A percentile compares a stretch with the other conserved stretches of the same genome.
Evolutionary conservation across 2,113 vertebrate genomes (phyloP).

Genomic region (Myotis lucifugus): DNA sequence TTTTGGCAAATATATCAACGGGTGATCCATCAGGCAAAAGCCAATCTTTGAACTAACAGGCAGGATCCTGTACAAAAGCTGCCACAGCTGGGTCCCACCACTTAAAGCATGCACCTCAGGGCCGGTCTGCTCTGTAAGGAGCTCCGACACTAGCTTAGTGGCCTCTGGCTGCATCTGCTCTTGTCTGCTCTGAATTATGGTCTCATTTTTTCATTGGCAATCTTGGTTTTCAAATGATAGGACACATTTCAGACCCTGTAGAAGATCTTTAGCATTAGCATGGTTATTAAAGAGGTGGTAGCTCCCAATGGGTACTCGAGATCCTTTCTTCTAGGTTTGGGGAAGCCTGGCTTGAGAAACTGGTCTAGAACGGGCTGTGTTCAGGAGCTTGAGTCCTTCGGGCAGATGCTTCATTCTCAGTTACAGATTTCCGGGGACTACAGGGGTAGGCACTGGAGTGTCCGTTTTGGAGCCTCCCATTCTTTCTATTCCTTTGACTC

Average conservation of each 20-base stretch:
- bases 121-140: conserved; percentile 90
- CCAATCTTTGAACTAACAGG: conserved; percentile 94
- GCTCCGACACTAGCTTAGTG: conserved; percentile 88
- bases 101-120: conserved; percentile 90
- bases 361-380: conserved; percentile 90
- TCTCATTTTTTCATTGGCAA: conserved; percentile 92
- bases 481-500: conserved; percentile 96
- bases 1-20: conserved; percentile 94
- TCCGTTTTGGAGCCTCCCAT: conserved; percentile 93
- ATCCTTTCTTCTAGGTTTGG: conserved; percentile 94
- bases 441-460: conserved; percentile 91
- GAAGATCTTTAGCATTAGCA: conserved; percentile 94
- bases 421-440: conserved; percentile 93
- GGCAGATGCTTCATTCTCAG: conserved; percentile 91
- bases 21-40: conserved; percentile 91
- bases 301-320: conserved; percentile 90
- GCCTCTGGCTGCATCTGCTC: conserved; percentile 92
- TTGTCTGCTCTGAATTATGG: conserved; percentile 91
- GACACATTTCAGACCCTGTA: conserved; percentile 93
- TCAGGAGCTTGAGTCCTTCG: conserved; percentile 89
- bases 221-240: conserved; percentile 91
- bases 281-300: conserved; percentile 92
- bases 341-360: conserved; percentile 93
- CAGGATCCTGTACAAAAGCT: conserved; percentile 90
- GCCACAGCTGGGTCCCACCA: conserved; percentile 89